Percentiles rank a stretch among this genome's conserved stretches.
Evolutionary conservation across 2,888 invertebrate genomes (phyloP).

Genomic region (Eugnorisma glareosa): DNA sequence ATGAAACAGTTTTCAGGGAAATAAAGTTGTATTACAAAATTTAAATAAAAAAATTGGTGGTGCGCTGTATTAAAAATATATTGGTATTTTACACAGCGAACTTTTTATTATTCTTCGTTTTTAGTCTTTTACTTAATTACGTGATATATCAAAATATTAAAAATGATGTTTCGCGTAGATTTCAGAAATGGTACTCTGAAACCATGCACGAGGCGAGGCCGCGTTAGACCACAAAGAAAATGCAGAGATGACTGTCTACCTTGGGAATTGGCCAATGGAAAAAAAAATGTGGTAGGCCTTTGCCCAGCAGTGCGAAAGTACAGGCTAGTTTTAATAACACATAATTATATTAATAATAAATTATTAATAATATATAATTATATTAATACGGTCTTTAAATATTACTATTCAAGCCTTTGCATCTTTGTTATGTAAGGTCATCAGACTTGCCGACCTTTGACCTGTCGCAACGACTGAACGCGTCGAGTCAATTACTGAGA

Average conservation of each 20-base stretch:
- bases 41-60: background rate
- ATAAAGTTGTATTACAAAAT: constrained; percentile 15
- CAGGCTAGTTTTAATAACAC: background rate
- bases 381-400: background rate
- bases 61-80: background rate
- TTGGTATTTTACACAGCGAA: background rate
- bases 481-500: background rate
- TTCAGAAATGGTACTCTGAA: background rate
- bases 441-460: constrained; percentile 12
- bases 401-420: background rate
- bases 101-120: background rate
- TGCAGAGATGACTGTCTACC: background rate
- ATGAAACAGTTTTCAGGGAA: constrained; percentile 37
- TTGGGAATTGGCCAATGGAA: too few relatives aligned
- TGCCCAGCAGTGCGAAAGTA: background rate
- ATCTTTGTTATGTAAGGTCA: background rate
- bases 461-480: background rate
- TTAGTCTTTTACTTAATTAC: background rate
- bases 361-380: too few relatives aligned
- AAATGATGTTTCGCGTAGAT: background rate
- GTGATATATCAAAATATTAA: background rate
- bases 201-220: background rate
- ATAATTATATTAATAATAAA: too few relatives aligned
- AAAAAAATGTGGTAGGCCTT: background rate
- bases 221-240: background rate